These are phyloP conservation scores for Parochlus steinenii DNA, from an alignment of 2,888 invertebrate genomes.

Conservation along the genomic window DNA sequence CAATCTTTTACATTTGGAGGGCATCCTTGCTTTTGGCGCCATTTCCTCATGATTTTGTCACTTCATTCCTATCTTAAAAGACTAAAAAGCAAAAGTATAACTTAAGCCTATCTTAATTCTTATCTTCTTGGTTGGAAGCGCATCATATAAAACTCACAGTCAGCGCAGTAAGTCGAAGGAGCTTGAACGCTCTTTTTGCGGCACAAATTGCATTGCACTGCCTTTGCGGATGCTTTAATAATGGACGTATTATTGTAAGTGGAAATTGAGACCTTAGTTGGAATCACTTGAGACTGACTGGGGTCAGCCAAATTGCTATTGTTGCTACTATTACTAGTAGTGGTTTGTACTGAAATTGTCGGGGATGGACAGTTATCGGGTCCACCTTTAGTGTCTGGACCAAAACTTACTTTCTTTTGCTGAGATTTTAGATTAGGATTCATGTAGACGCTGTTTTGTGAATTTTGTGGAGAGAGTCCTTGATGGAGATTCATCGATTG, in stretches of 20 bases:
- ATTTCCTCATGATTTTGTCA: no score
- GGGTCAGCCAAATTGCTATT: conserved; percentile 10
- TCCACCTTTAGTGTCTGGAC: conserved; percentile 53
- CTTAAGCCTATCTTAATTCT: conserved; percentile 17
- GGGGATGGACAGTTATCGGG: conserved; percentile 33
- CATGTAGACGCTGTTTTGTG: conserved; percentile 30
- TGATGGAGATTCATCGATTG: conserved; percentile 19
- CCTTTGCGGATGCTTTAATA: conserved; percentile 34
- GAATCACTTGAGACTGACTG: conserved; percentile 21
- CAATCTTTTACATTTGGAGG: no score
- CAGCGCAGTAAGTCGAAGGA: conserved; percentile 69
- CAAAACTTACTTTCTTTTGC: conserved; percentile 53
- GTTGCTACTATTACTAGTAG: conserved; percentile 7
- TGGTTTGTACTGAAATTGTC: neutral
- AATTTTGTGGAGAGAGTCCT: conserved; percentile 23
- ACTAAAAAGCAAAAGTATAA: neutral
- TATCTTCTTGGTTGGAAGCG: conserved; percentile 52
- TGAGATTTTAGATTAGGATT: conserved; percentile 20
- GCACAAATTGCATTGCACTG: conserved; percentile 68
- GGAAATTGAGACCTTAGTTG: conserved; percentile 30
- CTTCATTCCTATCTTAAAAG: neutral
- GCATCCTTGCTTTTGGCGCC: no score
- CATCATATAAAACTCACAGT: conserved; percentile 87
- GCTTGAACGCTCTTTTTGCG: conserved; percentile 65
- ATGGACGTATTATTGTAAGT: conserved; percentile 28